Percentiles rank a stretch among this genome's conserved stretches.
phyloP scores from a whole-genome alignment of 2,113 vertebrate species.

The Psophia crepitans region DNA sequence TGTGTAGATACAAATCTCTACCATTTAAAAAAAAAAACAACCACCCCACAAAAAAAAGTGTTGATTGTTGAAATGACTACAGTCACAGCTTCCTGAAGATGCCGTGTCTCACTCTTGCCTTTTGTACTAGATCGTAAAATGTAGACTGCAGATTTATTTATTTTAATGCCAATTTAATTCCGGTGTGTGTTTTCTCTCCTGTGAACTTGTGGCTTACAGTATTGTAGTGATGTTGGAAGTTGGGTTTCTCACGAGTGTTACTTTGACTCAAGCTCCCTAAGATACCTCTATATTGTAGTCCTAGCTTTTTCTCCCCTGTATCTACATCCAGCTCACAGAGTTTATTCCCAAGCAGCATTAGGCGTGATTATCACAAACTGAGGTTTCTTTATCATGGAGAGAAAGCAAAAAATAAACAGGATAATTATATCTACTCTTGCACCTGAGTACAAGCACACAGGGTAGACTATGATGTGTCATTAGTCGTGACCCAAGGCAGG shows the following conservation, averaged over 20 bases:
- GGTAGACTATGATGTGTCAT: not conserved
- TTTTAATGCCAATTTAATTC: not conserved
- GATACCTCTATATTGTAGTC: not conserved
- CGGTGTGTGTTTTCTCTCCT: not conserved
- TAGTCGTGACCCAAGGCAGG: not conserved
- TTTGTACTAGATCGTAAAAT: not conserved
- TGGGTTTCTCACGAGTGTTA: not conserved
- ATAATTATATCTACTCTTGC: not conserved
- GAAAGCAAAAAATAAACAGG: not conserved
- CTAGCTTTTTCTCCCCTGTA: not conserved
- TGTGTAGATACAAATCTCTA: not conserved
- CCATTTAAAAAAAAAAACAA: not conserved
- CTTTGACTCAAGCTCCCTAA: accelerated
- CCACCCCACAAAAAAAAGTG: not conserved
- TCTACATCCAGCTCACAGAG: not conserved
- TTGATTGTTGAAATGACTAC: not conserved
- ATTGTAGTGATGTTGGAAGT: not conserved
- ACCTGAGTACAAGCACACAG: not conserved
- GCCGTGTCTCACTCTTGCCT: not conserved
- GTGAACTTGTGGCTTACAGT: not conserved
- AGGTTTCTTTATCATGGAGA: not conserved
- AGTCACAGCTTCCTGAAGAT: not conserved
- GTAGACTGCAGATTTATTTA: not conserved
- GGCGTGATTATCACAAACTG: not conserved
- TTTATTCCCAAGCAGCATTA: not conserved